phyloP scores from a whole-genome alignment of 2,888 invertebrate genomes.

The Seira musarum region DNA sequence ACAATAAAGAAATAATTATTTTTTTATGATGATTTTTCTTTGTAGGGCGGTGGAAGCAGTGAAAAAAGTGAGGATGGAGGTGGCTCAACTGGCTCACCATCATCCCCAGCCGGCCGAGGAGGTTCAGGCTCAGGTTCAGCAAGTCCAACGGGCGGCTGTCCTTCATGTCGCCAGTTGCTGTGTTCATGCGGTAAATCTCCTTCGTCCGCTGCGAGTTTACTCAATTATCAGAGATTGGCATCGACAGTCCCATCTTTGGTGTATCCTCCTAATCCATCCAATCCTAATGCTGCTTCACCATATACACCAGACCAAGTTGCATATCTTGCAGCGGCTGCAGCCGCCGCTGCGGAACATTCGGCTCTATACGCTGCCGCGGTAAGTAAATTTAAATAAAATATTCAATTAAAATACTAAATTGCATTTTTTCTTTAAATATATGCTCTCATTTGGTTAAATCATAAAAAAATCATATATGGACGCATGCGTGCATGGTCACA shows the following conservation, averaged over 20 bases:
- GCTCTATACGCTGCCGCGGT: conserved; percentile 70
- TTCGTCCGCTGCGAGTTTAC: conserved; percentile 71
- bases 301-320: conserved; percentile 69
- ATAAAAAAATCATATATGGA: conserved; percentile 16
- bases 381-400: conserved; percentile 53
- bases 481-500: conserved; percentile 4
- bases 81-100: conserved; percentile 65
- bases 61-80: conserved; percentile 69
- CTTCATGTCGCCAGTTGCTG: conserved; percentile 69
- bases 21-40: conserved; percentile 16
- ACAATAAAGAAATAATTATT: too few species aligned
- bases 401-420: neutral
- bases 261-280: conserved; percentile 67
- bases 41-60: conserved; percentile 65
- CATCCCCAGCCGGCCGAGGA: conserved; percentile 66
- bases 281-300: conserved; percentile 64
- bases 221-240: conserved; percentile 72
- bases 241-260: conserved; percentile 70
- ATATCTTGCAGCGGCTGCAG: conserved; percentile 69
- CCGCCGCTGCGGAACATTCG: conserved; percentile 68
- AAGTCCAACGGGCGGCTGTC: conserved; percentile 67
- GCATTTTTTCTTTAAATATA: neutral
- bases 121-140: conserved; percentile 49
- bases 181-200: conserved; percentile 72
- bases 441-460: neutral